Conservation (phyloP, 2,113 vertebrate species). For the Sterrhoptilus dennistouni region DNA sequence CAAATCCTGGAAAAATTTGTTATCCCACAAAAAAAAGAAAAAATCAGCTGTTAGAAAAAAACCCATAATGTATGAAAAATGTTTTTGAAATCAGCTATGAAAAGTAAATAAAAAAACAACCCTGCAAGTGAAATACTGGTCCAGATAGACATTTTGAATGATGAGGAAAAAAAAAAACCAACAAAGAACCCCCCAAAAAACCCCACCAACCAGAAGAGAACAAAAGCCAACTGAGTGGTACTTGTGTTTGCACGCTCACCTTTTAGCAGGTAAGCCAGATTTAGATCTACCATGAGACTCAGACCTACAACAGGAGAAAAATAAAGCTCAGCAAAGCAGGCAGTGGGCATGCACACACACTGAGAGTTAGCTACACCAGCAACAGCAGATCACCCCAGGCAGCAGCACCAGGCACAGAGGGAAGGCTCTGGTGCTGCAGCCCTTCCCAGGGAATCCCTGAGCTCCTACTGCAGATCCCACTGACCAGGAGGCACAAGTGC, state of each 20-base stretch:
- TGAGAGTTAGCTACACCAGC: background rate
- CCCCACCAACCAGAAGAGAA: background rate
- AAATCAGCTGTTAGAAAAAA: background rate
- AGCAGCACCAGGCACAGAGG: background rate
- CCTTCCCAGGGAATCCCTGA: background rate
- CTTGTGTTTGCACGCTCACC: conserved; percentile 33
- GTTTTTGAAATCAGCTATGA: background rate
- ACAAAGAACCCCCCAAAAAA: background rate
- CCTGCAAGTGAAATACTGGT: background rate
- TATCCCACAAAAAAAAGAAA: background rate
- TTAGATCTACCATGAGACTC: conserved; percentile 72
- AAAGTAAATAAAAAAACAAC: background rate
- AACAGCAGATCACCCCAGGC: background rate
- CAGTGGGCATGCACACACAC: background rate
- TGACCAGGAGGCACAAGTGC: background rate
- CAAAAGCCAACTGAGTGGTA: background rate
- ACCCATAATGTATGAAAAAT: background rate
- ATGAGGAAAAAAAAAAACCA: background rate
- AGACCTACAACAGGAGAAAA: conserved; percentile 68
- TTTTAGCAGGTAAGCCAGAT: conserved; percentile 73
- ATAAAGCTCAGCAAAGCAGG: conserved; percentile 64
- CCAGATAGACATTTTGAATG: background rate
- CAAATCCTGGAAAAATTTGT: background rate
- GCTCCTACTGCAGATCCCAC: background rate
- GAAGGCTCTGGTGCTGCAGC: background rate